A percentile compares a stretch with the other conserved stretches of the same genome.
Evolutionary conservation across 2,888 invertebrate genomes (phyloP).

Genomic region (Cetonia aurata): DNA sequence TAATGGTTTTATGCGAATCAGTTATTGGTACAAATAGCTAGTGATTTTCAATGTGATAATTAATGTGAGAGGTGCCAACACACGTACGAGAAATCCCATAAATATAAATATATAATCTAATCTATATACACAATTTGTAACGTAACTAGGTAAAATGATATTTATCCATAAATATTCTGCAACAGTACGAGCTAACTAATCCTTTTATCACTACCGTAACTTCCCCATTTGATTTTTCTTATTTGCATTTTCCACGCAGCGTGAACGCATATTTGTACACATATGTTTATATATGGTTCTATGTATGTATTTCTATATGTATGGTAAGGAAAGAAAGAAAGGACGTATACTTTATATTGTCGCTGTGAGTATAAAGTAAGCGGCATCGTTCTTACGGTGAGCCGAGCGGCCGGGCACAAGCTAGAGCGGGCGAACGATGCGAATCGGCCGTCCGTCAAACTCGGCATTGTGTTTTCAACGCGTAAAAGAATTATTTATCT

Average conservation of each 20-base stretch:
- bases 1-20: too few species aligned
- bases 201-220: slow-evolving; percentile 27
- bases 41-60: too few species aligned
- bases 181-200: slow-evolving; percentile 15
- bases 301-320: slow-evolving; percentile 6
- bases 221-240: slow-evolving; percentile 29
- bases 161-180: slow-evolving; percentile 26
- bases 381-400: slow-evolving; percentile 49
- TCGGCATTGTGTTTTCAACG: slow-evolving; percentile 57
- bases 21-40: too few species aligned
- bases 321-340: slow-evolving; percentile 38
- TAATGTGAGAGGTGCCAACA: too few species aligned
- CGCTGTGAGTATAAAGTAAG: slow-evolving; percentile 51
- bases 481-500: slow-evolving; percentile 61
- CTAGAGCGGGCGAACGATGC: slow-evolving; percentile 49
- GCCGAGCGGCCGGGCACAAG: slow-evolving; percentile 32
- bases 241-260: slow-evolving; percentile 33
- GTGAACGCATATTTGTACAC: not conserved
- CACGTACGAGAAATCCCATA: too few species aligned
- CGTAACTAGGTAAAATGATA: slow-evolving; percentile 7
- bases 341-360: slow-evolving; percentile 50
- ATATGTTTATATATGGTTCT: not conserved
- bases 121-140: slow-evolving; percentile 1
- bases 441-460: slow-evolving; percentile 57
- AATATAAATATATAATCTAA: too few species aligned